Evolutionary conservation across 35 echinoderm and acorn worm genomes (phyloP), one percentile per base, ranked within the genome.

Genomic region (Eucidaris tribuloides): DNA sequence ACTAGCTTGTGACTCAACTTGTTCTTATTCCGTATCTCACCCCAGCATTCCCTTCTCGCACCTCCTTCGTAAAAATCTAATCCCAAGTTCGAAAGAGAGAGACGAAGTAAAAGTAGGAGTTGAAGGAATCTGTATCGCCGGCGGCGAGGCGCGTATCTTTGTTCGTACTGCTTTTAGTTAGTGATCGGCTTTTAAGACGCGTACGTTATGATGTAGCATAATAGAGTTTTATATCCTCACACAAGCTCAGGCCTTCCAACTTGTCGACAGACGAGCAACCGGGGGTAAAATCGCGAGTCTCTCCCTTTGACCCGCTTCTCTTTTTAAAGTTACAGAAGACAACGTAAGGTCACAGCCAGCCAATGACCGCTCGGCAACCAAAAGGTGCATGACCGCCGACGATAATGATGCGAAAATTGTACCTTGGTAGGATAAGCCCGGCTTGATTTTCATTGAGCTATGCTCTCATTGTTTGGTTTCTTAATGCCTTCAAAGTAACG

Each of bases 141-240:
- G 35, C 34, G 68, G 68, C 68, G 68, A 74, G 33, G 68, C 37
- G 35, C 68, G 68, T 42, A 41, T 74, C 68, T 74, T 44, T 74
- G 37, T 33, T 74, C 68, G 68, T 74, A 42, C 68, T 74, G 68
- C 68, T 74, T 74, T 74, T 74, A 74, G 68, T 74, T 74, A 74
- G 68, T 44, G 68, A 74, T 74, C 36, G 68, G 68, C 27, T 74
- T 74, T 74, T 74, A 35, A 74, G 48, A 74, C 28, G 37, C 68
- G 68, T 19, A 40, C 68, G 68, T 74, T 74, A 31, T 27, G 68
- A 74, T 41, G 37, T 44, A 42, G 11, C 44, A 74, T 74, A 74
- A 74, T 74, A 74, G 68, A 74, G 68, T 74, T 74, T 74, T 74
- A 74, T 74, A 74, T 74, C 37, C 68, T 74, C 68, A 40, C 34